Conservation (phyloP, 2,113 vertebrate genomes). For the Xiphias gladius region DNA sequence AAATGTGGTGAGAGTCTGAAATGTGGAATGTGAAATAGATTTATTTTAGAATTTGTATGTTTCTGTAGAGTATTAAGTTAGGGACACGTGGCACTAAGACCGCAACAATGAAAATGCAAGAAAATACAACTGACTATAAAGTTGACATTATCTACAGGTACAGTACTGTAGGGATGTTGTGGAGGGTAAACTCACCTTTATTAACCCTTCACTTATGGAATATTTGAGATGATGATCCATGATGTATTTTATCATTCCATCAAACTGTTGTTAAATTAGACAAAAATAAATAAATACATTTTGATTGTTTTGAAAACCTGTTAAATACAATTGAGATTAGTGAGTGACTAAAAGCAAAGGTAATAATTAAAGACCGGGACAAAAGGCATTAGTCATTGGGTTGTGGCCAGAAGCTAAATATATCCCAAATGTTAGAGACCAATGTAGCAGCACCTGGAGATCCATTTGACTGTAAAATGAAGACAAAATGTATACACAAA, state of each 20-base stretch:
- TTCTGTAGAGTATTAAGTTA: neutral
- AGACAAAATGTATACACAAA: neutral
- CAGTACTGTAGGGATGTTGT: neutral
- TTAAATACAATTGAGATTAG: neutral
- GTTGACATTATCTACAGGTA: neutral
- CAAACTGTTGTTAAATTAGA: neutral
- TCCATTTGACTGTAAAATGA: neutral
- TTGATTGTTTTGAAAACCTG: too few relatives aligned
- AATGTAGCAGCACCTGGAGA: neutral
- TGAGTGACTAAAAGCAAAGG: neutral
- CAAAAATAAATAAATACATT: too few relatives aligned
- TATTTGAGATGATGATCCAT: neutral
- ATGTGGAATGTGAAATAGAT: slow-evolving; percentile 8
- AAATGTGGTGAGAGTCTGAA: slow-evolving; percentile 6
- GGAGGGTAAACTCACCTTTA: neutral
- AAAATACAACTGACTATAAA: neutral
- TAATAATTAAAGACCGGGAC: neutral
- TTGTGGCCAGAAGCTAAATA: neutral
- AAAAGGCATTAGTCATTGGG: neutral
- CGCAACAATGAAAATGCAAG: neutral
- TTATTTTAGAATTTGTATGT: neutral
- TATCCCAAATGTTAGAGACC: neutral
- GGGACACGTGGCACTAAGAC: neutral
- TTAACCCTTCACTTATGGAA: neutral
- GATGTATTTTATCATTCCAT: neutral